Evolutionary conservation across 1,140 invertebrate species (phyloP).

Genomic region (Camponotus floridanus): DNA sequence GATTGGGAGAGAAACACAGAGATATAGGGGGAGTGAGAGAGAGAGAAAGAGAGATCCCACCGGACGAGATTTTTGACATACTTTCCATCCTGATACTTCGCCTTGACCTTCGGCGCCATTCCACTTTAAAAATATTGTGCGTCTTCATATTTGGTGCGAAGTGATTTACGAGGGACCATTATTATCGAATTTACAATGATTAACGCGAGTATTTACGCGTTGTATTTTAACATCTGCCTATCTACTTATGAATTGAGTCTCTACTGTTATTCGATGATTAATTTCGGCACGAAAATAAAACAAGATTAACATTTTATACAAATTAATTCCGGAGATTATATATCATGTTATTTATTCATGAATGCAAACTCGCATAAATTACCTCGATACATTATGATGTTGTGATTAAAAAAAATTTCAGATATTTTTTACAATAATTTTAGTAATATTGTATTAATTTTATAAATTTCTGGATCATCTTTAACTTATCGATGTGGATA

Average conservation of each 20-base stretch:
- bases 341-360: not conserved
- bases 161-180: conserved; percentile 20
- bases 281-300: not conserved
- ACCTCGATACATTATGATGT: not conserved
- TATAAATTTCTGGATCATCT: not conserved
- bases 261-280: conserved; percentile 23
- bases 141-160: not conserved
- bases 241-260: conserved; percentile 13
- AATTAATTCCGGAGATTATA: conserved; percentile 25
- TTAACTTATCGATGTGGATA: not conserved
- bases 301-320: not conserved
- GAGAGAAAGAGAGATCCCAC: conserved; percentile 67
- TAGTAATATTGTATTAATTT: not conserved
- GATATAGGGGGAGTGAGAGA: conserved; percentile 6
- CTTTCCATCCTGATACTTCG: conserved; percentile 81
- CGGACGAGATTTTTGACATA: conserved; percentile 84
- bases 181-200: conserved; percentile 23
- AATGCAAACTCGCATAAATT: not conserved
- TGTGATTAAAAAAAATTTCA: not conserved
- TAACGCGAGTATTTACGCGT: not conserved
- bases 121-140: conserved; percentile 71
- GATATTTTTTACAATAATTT: not conserved
- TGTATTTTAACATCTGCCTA: not conserved
- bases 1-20: conserved; percentile 38
- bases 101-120: conserved; percentile 81